Conservation (phyloP, 35 echinoderm and acorn worm species). For the Holothuria glaberrima region DNA sequence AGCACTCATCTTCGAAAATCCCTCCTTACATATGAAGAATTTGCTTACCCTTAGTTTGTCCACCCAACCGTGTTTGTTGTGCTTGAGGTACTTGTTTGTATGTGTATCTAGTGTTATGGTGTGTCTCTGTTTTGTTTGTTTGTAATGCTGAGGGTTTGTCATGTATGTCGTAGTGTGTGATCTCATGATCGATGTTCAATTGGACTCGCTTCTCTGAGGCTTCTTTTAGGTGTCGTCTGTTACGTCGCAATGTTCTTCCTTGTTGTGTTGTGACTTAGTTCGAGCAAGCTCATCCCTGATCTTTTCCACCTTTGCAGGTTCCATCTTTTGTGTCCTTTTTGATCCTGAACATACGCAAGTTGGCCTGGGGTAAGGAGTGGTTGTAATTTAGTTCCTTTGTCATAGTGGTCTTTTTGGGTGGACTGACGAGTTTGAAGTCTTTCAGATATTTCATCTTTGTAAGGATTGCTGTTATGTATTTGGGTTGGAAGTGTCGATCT, state of each 20-base stretch:
- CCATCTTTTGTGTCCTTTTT: conserved; percentile 9
- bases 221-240: conserved; percentile 34
- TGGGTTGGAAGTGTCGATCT: conserved; percentile 41
- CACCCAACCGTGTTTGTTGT: not conserved
- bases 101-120: not conserved
- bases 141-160: not conserved
- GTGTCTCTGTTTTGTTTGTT: not conserved
- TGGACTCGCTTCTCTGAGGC: not conserved
- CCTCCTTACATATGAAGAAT: too few species aligned
- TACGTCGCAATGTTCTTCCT: conserved; percentile 44
- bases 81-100: not conserved
- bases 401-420: conserved; percentile 40
- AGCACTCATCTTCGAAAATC: too few species aligned
- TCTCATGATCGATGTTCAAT: not conserved
- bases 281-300: conserved; percentile 40
- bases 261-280: conserved; percentile 44
- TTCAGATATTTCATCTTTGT: conserved; percentile 39
- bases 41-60: not conserved
- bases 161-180: not conserved
- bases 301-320: conserved; percentile 3
- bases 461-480: conserved; percentile 47
- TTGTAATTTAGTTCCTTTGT: not conserved
- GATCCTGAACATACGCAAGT: conserved; percentile 15
- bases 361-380: conserved; percentile 15
- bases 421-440: conserved; percentile 40